These are phyloP conservation scores for Melikaiella ostensackeni DNA, from an alignment of 2,888 invertebrate species.

Conservation along the genomic window DNA sequence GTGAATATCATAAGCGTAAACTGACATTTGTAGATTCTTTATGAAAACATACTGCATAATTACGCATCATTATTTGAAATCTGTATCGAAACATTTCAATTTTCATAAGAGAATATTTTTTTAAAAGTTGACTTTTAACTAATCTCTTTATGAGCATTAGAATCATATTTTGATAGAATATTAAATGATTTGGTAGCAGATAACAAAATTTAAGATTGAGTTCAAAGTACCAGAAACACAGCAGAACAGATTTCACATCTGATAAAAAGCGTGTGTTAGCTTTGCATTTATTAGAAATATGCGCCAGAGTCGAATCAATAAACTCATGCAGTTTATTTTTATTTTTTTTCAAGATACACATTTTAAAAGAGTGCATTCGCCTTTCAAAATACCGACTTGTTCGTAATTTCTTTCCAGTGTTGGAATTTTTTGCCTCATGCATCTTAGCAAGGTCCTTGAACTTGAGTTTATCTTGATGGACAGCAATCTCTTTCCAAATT, in stretches of 20 bases:
- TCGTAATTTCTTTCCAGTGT: constrained; percentile 15
- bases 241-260: not conserved
- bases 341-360: not conserved
- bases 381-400: constrained; percentile 10
- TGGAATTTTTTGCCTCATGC: constrained; percentile 5
- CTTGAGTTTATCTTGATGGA: constrained; percentile 21
- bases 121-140: not conserved
- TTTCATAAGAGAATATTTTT: not conserved
- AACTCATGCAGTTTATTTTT: constrained; percentile 16
- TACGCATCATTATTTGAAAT: not conserved
- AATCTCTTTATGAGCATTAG: too few species aligned
- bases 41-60: not conserved
- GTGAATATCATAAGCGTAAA: constrained; percentile 15
- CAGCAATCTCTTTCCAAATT: not conserved
- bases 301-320: constrained; percentile 13
- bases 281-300: not conserved
- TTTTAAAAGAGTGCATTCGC: constrained; percentile 36
- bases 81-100: not conserved
- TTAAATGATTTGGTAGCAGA: not conserved
- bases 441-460: constrained; percentile 2
- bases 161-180: too few species aligned
- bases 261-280: not conserved
- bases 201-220: not conserved
- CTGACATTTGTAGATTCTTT: not conserved
- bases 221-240: constrained; percentile 2